Percentiles rank a stretch among this genome's conserved stretches.
Conservation (phyloP, 2,113 vertebrate species). For the Toxotes chatareus region DNA sequence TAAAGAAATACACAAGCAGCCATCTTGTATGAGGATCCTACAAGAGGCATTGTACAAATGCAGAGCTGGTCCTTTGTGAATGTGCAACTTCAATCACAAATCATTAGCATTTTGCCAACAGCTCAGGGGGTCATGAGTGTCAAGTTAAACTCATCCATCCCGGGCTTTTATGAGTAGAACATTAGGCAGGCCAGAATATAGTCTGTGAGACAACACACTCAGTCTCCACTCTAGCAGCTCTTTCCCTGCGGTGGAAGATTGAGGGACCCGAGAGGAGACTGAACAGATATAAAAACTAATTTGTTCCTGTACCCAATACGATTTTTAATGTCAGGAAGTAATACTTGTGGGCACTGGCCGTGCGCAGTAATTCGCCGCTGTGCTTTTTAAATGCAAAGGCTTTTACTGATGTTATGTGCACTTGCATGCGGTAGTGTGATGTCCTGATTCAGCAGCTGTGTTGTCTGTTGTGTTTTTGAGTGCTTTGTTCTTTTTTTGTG, state of each 20-base stretch:
- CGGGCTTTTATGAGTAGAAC: constrained; percentile 64
- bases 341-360: constrained; percentile 38
- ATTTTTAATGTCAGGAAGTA: constrained; percentile 67
- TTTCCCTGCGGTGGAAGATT: constrained; percentile 49
- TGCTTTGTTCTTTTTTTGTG: background rate
- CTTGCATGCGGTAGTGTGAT: constrained; percentile 2
- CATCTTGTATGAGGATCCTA: constrained; percentile 5
- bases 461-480: background rate
- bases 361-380: constrained; percentile 32
- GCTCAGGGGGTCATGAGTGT: constrained; percentile 57
- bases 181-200: constrained; percentile 62
- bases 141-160: constrained; percentile 64
- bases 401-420: constrained; percentile 25
- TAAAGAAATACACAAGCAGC: constrained; percentile 36
- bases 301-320: constrained; percentile 61
- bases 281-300: constrained; percentile 70
- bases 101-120: constrained; percentile 61
- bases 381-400: constrained; percentile 52
- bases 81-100: constrained; percentile 62
- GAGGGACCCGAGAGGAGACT: constrained; percentile 48
- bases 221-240: constrained; percentile 45
- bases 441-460: constrained; percentile 4
- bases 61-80: constrained; percentile 41
- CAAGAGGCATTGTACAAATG: constrained; percentile 20
- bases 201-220: constrained; percentile 52